Base-by-base conservation (phyloP, 2,888 invertebrate genomes). In the Noctuana brunneofusca region DNA sequence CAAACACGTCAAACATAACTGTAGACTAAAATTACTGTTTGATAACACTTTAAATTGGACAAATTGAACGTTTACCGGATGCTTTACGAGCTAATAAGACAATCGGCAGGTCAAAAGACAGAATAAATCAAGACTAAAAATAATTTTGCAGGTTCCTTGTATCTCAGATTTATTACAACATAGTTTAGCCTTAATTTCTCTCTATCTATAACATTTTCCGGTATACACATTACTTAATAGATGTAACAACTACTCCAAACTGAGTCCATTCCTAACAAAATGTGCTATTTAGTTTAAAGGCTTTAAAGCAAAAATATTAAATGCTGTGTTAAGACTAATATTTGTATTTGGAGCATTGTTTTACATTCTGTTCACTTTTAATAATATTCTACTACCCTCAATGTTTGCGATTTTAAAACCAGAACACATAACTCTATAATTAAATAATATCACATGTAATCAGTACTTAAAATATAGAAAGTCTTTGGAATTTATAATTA, bases 391-490 rank as follows among this genome's bases (percentile, higher is more conserved):
- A 49, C 48, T 58, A 58, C 58, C 24, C 14, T 50, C 11, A 16
- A 22, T 49, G 56, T 57, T 50, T 30, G 8, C 27, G 24, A 60
- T 46, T 58, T 52, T 27, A 35, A 48, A 27, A 55, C 18, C 48
- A 38, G 20, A 55, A 49, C 55, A 64, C 56, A 57, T 27, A 63
- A 56, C 18, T 35, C 18, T 58, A 65, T n/a, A 62, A 32, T 62
- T 62, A 53, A 65, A 65, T 65, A 65, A 65, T 65, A 65, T 65
- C 65, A 65, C 65, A 65, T 63, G n/a, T 41, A 54, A 60, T 59
- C 60, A 60, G 59, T 60, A 57, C 38, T 56, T 56, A 62, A 57
- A 41, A 35, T 50, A 58, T 50, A 58, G 43, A 50, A 58, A 49
- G 59, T 64, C 59, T 59, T 60, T 65, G 62, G 65, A 62, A 62